Evolutionary conservation across 1,140 invertebrate genomes (phyloP), one percentile per base, ranked within the genome.

Genomic region (Drosophila lowei): DNA sequence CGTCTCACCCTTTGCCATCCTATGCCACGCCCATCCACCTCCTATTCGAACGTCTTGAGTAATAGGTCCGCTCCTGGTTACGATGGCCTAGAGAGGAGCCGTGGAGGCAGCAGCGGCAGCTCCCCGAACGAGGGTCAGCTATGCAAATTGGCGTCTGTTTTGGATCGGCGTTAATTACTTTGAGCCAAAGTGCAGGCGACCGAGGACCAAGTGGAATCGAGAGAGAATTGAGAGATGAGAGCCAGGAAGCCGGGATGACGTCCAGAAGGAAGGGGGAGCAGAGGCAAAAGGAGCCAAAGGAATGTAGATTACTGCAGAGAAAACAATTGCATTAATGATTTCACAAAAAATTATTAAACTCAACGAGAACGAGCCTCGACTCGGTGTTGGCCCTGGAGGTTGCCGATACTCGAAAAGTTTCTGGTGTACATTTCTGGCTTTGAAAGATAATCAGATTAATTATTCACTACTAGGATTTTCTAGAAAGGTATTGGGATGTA

Each of bases 101-200:
- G 9, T 7, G 28, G 13, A 25, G 11, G 6, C 38, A 28, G 38
- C 49, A 30, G 65, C 30, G 2, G 3, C 30, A 34, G 9, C 54
- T 15, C 13, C 41, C 23, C 30, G 16, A 52, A 65, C 70, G 72
- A 59, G 72, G 72, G 72, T 75, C 79, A 86, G 65, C 83, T 88
- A 86, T 86, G 81, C 64, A 86, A 86, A 86, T 86, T 86, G 81
- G 74, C 78, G 81, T 86, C 81, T 86, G 81, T 81, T 86, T 86
- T 86, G 83, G 81, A 86, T 81, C 83, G 81, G 73, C 83, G 81
- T 86, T 86, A 86, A 86, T 86, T 86, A 86, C 81, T 86, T 75
- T 86, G 83, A 85, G 86, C 68, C 81, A 78, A 86, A 86, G 61
- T 79, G 76, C 76, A 81, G 53, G 70, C 78, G 74, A 81, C 80